Evolutionary conservation across 2,797 vertebrate genomes (phyloP).

Genomic region (Sylvilagus floridanus): DNA sequence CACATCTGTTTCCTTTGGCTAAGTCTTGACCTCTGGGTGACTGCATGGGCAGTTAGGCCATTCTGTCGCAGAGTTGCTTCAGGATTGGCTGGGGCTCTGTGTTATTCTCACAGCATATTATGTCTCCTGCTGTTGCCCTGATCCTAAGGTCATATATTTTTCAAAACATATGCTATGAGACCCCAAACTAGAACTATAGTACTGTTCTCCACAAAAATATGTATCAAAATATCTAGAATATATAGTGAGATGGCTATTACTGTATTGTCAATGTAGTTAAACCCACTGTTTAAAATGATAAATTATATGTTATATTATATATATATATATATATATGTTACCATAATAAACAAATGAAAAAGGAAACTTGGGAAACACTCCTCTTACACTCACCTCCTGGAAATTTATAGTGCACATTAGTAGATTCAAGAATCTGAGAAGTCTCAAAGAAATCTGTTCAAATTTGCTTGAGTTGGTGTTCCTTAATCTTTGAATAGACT

Average conservation of each 20-base stretch:
- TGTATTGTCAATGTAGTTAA: neutral
- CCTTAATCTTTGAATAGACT: neutral
- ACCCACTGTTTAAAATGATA: neutral
- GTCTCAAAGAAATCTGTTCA: neutral
- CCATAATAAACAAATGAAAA: neutral
- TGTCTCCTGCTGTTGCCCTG: neutral
- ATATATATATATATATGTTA: neutral
- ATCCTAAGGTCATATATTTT: neutral
- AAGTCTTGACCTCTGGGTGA: neutral
- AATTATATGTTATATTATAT: neutral
- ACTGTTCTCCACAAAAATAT: neutral
- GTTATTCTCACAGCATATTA: neutral
- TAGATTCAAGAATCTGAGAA: neutral
- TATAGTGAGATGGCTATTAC: neutral
- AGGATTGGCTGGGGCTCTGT: neutral
- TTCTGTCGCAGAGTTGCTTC: neutral
- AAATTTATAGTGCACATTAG: neutral
- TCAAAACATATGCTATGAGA: neutral
- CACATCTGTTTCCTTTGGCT: neutral
- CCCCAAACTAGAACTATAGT: too few species aligned
- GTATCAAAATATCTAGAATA: constrained; percentile 11
- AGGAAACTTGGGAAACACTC: neutral
- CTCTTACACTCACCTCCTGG: neutral
- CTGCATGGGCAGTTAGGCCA: neutral
- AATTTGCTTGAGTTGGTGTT: neutral